Percentiles rank a stretch among this genome's conserved stretches.
These are phyloP conservation scores for Mobula hypostoma DNA, from an alignment of 2,113 vertebrate species.

Conservation along the genomic window DNA sequence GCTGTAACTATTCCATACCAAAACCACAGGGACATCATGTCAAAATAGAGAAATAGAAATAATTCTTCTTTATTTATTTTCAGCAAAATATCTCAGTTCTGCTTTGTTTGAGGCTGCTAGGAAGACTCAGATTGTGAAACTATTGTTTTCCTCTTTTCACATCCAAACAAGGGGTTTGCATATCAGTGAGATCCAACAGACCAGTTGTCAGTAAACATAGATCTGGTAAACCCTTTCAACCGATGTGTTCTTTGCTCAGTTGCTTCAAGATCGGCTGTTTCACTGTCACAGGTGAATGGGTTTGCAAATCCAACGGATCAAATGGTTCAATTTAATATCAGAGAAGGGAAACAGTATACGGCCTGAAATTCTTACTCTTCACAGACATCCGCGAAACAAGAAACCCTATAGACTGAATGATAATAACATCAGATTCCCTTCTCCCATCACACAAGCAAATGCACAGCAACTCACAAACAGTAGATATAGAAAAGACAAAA, in stretches of 20 bases:
- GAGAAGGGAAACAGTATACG: too few relatives aligned
- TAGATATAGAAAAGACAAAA: too few relatives aligned
- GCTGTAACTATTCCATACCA: neutral
- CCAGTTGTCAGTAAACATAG: neutral
- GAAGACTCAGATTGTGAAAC: neutral
- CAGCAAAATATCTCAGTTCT: slow-evolving; percentile 21
- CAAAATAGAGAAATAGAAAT: neutral
- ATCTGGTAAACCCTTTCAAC: neutral
- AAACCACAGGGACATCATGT: neutral
- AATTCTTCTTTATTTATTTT: neutral
- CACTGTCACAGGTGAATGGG: neutral
- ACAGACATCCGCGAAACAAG: too few relatives aligned
- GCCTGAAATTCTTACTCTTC: too few relatives aligned
- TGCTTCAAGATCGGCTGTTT: neutral
- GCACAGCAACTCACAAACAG: too few relatives aligned
- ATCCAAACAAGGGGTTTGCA: neutral
- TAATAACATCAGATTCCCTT: too few relatives aligned
- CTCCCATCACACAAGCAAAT: too few relatives aligned
- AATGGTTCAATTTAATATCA: too few relatives aligned
- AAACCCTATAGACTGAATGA: too few relatives aligned
- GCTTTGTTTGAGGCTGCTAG: neutral
- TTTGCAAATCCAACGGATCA: too few relatives aligned
- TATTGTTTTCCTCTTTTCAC: slow-evolving; percentile 17
- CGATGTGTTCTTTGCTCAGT: neutral
- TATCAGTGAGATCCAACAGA: neutral